Conservation (phyloP, 2,113 vertebrate genomes). For the Syngnathus scovelli region DNA sequence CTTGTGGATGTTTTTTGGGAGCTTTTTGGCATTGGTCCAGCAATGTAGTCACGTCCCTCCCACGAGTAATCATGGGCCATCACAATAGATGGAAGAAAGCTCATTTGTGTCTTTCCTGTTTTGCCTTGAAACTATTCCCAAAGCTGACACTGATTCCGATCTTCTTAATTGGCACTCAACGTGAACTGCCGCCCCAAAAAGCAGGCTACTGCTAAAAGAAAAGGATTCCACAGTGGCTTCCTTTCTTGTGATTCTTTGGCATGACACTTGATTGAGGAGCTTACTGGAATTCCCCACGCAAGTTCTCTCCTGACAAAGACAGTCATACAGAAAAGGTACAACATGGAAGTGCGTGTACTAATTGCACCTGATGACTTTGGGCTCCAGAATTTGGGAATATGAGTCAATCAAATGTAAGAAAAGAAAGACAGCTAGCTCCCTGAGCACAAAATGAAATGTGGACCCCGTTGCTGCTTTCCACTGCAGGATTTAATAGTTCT, state of each 20-base stretch:
- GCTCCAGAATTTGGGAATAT: conserved; percentile 1
- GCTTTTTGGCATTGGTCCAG: conserved; percentile 32
- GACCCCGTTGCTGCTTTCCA: neutral
- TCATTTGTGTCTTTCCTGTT: conserved; percentile 56
- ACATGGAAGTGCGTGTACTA: neutral
- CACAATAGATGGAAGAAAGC: conserved; percentile 45
- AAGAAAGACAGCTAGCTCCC: neutral
- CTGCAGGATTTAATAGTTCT: neutral
- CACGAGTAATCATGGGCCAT: conserved; percentile 44
- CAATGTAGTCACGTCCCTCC: conserved; percentile 23
- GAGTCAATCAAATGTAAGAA: neutral
- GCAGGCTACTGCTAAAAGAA: conserved; percentile 7
- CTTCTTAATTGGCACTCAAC: conserved; percentile 37
- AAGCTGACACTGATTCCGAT: conserved; percentile 40
- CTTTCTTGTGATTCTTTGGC: conserved; percentile 33
- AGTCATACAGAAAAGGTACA: neutral
- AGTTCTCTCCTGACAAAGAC: conserved; percentile 3
- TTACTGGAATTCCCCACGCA: conserved; percentile 35
- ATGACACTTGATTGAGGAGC: conserved; percentile 8
- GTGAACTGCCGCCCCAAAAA: conserved; percentile 27
- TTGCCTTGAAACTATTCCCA: conserved; percentile 37
- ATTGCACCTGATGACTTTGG: neutral
- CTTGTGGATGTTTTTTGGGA: conserved; percentile 4
- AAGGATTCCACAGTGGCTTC: conserved; percentile 31
- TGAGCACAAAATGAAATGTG: neutral